Evolutionary conservation across 1,140 invertebrate genomes (phyloP).

Genomic region (Lutraria rhynchaena): DNA sequence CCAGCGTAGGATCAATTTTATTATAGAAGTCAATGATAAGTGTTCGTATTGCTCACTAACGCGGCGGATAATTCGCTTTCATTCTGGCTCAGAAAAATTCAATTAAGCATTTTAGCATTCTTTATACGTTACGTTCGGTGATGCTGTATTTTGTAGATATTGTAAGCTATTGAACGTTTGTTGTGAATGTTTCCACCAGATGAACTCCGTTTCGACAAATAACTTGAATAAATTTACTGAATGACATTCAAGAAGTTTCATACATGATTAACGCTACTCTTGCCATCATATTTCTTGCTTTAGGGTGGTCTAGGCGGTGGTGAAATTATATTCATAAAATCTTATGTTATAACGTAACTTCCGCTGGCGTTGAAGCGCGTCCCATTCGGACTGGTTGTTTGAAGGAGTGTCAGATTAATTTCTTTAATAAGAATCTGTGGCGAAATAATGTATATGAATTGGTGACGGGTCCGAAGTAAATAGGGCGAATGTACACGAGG

Average conservation of each 20-base stretch:
- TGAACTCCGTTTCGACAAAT: slow-evolving; percentile 35
- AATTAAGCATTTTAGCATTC: slow-evolving; percentile 2
- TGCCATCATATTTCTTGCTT: neutral
- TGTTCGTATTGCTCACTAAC: slow-evolving; percentile 13
- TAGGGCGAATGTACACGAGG: too few species aligned
- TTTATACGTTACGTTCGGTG: neutral
- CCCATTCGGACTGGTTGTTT: too few species aligned
- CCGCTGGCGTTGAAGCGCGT: too few species aligned
- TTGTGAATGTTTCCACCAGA: neutral
- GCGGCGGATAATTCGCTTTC: neutral
- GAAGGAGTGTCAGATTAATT: too few species aligned
- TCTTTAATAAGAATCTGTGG: too few species aligned
- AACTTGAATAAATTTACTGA: slow-evolving; percentile 50
- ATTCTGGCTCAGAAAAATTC: neutral
- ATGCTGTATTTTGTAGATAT: too few species aligned
- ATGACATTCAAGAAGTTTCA: slow-evolving; percentile 12
- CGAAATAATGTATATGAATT: too few species aligned
- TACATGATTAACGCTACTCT: neutral
- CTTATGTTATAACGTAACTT: too few species aligned
- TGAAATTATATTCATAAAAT: too few species aligned
- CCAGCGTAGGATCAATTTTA: slow-evolving; percentile 2
- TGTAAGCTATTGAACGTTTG: too few species aligned
- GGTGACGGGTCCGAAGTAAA: too few species aligned
- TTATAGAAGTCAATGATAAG: slow-evolving; percentile 16
- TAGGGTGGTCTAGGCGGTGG: slow-evolving; percentile 21